phyloP scores from a whole-genome alignment of 2,113 vertebrate genomes.

The Larimichthys crocea region DNA sequence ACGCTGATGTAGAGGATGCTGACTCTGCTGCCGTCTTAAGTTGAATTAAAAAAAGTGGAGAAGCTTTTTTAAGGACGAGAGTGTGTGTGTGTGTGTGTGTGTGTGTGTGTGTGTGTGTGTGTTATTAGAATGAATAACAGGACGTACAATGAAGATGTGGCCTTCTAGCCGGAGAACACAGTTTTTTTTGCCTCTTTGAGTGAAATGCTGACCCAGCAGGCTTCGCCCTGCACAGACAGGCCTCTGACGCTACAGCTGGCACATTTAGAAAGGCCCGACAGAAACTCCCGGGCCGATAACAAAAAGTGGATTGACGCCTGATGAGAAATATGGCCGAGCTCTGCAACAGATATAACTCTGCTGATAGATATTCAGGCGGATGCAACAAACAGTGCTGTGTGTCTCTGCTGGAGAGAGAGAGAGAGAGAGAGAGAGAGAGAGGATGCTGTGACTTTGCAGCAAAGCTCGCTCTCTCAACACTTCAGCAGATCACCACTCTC shows the following conservation, averaged over 20 bases:
- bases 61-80: slow-evolving; percentile 5
- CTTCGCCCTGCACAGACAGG: slow-evolving; percentile 50
- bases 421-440: slow-evolving; percentile 6
- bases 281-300: slow-evolving; percentile 1
- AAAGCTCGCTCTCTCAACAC: slow-evolving; percentile 20
- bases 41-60: slow-evolving; percentile 39
- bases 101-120: no score
- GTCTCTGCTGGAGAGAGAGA: neutral
- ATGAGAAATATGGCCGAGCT: slow-evolving; percentile 2
- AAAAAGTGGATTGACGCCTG: neutral
- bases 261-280: slow-evolving; percentile 37
- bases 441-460: slow-evolving; percentile 62
- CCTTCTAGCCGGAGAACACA: slow-evolving; percentile 11
- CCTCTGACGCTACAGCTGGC: slow-evolving; percentile 38
- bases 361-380: slow-evolving; percentile 21
- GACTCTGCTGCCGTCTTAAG: slow-evolving; percentile 50
- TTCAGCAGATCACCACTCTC: slow-evolving; percentile 28
- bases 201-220: slow-evolving; percentile 68
- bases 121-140: neutral
- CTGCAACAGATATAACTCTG: slow-evolving; percentile 1
- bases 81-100: no score
- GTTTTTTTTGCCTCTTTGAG: slow-evolving; percentile 15
- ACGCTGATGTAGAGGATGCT: slow-evolving; percentile 50
- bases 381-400: slow-evolving; percentile 7
- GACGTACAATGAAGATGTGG: neutral